Percentiles rank a stretch among this genome's conserved stretches.
Conservation (phyloP, 2,888 invertebrate genomes). For the Cecidostiba fungosa region DNA sequence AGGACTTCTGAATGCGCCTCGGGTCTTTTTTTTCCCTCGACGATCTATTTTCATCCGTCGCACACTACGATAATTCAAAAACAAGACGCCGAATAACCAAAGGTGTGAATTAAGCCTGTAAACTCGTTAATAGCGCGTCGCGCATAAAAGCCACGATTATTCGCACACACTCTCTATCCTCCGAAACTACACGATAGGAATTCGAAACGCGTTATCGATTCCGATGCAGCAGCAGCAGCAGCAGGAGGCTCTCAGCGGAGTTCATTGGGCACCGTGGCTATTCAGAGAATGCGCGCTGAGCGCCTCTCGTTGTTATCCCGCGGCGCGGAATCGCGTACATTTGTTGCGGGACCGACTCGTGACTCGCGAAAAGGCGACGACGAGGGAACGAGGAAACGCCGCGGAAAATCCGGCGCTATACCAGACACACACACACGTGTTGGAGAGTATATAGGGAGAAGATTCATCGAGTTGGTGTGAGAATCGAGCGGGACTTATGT, state of each 20-base stretch:
- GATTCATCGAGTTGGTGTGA: background rate
- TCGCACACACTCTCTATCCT: background rate
- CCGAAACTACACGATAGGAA: background rate
- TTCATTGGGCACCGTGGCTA: background rate
- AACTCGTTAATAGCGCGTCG: background rate
- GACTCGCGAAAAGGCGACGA: constrained; percentile 4
- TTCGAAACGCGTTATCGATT: constrained; percentile 13
- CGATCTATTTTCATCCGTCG: background rate
- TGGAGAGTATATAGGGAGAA: background rate
- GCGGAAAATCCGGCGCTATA: constrained; percentile 4
- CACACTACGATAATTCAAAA: background rate
- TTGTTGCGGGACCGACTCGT: background rate
- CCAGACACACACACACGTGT: background rate
- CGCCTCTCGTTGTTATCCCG: constrained; percentile 15
- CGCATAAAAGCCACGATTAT: too few relatives aligned
- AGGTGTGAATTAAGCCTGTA: background rate
- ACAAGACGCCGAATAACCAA: background rate
- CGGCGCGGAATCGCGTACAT: constrained; percentile 22
- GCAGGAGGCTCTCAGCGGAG: background rate
- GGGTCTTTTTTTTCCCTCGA: background rate
- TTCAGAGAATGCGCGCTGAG: constrained; percentile 1
- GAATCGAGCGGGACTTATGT: background rate
- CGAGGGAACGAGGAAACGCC: constrained; percentile 14
- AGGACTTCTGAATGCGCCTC: background rate
- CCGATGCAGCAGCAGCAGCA: background rate